These are phyloP conservation scores for Luperina testacea DNA, from an alignment of 2,888 invertebrate genomes.

Conservation along the genomic window DNA sequence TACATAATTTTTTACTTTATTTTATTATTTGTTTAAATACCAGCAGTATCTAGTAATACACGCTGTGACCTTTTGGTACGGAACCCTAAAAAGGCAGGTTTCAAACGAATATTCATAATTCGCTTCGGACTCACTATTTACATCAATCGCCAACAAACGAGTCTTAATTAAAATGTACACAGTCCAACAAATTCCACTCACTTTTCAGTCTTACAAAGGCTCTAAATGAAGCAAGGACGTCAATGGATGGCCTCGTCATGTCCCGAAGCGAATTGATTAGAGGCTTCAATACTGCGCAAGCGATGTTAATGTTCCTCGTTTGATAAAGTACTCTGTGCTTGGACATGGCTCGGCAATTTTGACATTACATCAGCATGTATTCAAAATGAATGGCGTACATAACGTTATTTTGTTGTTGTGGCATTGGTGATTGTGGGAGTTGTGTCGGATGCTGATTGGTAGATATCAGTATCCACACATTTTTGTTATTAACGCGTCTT, in stretches of 20 bases:
- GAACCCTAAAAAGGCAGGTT: neutral
- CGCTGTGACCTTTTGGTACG: too few relatives aligned
- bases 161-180: constrained; percentile 20
- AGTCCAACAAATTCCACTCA: constrained; percentile 26
- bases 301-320: constrained; percentile 41
- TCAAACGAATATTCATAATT: neutral
- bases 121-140: neutral
- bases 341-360: constrained; percentile 24
- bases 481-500: too few relatives aligned
- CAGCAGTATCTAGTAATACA: too few relatives aligned
- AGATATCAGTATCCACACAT: too few relatives aligned
- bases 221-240: constrained; percentile 26
- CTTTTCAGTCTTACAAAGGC: constrained; percentile 35
- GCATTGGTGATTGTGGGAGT: too few relatives aligned
- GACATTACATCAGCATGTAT: constrained; percentile 37
- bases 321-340: constrained; percentile 51
- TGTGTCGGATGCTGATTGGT: neutral
- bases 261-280: constrained; percentile 54
- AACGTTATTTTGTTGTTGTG: neutral
- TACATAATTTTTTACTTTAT: too few relatives aligned
- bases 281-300: constrained; percentile 30
- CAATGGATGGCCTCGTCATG: constrained; percentile 45
- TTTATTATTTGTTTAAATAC: too few relatives aligned
- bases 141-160: constrained; percentile 20
- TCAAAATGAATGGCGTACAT: constrained; percentile 23